Evolutionary conservation across 2,888 invertebrate genomes (phyloP).

Genomic region (Apocheima hispidaria): DNA sequence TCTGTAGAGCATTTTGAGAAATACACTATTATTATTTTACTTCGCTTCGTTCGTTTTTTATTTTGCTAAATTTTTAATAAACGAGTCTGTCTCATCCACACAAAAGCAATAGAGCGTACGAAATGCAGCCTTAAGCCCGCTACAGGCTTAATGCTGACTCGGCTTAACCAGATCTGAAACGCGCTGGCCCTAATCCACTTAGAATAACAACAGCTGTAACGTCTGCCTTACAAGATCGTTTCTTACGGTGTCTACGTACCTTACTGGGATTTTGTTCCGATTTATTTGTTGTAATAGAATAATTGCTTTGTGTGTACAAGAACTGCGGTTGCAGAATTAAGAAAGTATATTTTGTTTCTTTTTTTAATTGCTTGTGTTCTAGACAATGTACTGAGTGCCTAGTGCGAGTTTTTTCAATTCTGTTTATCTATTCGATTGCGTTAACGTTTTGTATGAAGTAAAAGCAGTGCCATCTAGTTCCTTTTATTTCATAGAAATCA

Average conservation of each 20-base stretch:
- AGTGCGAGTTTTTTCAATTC: no score
- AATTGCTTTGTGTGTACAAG: slow-evolving; percentile 27
- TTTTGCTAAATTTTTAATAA: slow-evolving; percentile 22
- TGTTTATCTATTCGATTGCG: no score
- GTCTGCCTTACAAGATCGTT: slow-evolving; percentile 64
- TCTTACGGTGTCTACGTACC: slow-evolving; percentile 66
- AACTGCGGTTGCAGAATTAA: slow-evolving; percentile 6
- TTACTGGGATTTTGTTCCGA: slow-evolving; percentile 62
- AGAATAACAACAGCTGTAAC: slow-evolving; percentile 81
- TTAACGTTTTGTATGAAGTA: no score
- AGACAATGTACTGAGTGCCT: no score
- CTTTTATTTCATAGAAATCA: no score
- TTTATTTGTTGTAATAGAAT: slow-evolving; percentile 58
- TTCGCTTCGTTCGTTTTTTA: neutral
- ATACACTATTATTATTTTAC: neutral
- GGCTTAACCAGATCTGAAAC: slow-evolving; percentile 82
- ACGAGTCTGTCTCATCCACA: slow-evolving; percentile 27
- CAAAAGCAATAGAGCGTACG: slow-evolving; percentile 57
- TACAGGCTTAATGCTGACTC: slow-evolving; percentile 77
- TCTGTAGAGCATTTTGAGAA: neutral
- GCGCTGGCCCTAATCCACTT: slow-evolving; percentile 83
- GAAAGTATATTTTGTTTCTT: neutral
- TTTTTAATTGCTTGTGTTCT: no score
- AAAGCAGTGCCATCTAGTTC: no score
- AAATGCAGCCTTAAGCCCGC: slow-evolving; percentile 74